Conservation (phyloP, 2,113 vertebrate species). For the Aplodontia rufa region DNA sequence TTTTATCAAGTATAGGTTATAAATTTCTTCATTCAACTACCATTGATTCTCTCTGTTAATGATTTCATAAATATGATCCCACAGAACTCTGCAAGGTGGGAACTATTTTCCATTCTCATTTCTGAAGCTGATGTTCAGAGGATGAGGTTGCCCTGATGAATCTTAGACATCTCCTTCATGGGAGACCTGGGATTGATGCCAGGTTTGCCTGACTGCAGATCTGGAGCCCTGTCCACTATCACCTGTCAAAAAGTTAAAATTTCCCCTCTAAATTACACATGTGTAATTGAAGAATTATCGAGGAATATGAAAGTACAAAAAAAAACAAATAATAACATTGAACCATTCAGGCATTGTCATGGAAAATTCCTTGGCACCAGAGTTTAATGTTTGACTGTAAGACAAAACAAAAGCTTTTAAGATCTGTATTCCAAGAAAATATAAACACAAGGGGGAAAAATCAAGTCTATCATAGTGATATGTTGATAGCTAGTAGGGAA, state of each 20-base stretch:
- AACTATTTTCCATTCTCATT: not conserved
- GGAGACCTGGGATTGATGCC: no score
- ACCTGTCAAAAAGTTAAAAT: not conserved
- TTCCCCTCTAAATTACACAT: not conserved
- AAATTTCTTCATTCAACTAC: not conserved
- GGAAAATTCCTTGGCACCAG: not conserved
- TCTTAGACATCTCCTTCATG: rapidly evolving
- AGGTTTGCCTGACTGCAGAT: not conserved
- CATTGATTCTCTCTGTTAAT: not conserved
- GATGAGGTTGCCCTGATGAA: rapidly evolving
- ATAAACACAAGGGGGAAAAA: not conserved
- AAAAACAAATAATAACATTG: not conserved
- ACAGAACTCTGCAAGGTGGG: not conserved
- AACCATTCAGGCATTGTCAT: not conserved
- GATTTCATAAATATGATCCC: not conserved
- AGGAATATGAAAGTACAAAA: not conserved
- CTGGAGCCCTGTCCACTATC: not conserved
- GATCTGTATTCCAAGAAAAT: not conserved
- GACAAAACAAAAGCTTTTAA: not conserved
- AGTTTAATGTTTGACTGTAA: not conserved
- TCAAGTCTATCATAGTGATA: not conserved
- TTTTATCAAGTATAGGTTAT: not conserved
- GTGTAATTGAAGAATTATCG: not conserved
- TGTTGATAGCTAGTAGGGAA: not conserved
- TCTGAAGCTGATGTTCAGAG: not conserved